Evolutionary conservation across 1,140 invertebrate species (phyloP), one percentile per base, ranked within the genome.

Genomic region (Cydia fagiglandana): DNA sequence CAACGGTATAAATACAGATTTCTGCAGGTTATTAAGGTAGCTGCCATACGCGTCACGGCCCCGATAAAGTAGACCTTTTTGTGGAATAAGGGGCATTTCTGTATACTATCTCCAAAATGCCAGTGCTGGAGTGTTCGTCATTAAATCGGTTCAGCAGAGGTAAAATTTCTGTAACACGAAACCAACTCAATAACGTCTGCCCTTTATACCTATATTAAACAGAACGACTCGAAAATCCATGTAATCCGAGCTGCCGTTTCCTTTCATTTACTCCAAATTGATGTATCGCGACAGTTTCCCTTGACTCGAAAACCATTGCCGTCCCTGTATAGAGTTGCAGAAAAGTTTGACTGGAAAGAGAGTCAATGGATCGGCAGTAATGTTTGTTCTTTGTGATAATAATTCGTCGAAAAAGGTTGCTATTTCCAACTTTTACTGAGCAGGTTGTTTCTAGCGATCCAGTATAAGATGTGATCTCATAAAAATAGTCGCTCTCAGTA

Each of bases 201-300:
- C n/a, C 66, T 34, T 47, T 47, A 47, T 47, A 34, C 15, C 64
- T 70, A 70, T 41, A 38, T 38, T 70, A 70, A 70, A 68, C 28
- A 68, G 15, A 68, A 70, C 66, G 20, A 70, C 30, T 38, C 28
- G n/a, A 38, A 38, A 38, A 70, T 38, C 28, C 30, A 30, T 41
- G 66, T 70, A 41, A 70, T 70, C 34, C 34, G 66, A 70, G 66
- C 34, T 70, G 34, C 17, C 66, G 66, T 10, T 70, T 45, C 38
- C 66, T 41, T 5, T 70, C n/a, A 70, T 38, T 66, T 66, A n/a
- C 24, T 70, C 66, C n/a, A 17, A 68, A 68, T 17, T 70, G 5
- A 70, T 38, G 17, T 30, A 70, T 41, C 66, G 15, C 30, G 38
- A 17, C 34, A 17, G 17, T 41, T 38, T 70, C 7, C 30, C n/a